These are phyloP conservation scores for Hyposoter didymator DNA, from an alignment of 2,888 invertebrate species.

Conservation along the genomic window DNA sequence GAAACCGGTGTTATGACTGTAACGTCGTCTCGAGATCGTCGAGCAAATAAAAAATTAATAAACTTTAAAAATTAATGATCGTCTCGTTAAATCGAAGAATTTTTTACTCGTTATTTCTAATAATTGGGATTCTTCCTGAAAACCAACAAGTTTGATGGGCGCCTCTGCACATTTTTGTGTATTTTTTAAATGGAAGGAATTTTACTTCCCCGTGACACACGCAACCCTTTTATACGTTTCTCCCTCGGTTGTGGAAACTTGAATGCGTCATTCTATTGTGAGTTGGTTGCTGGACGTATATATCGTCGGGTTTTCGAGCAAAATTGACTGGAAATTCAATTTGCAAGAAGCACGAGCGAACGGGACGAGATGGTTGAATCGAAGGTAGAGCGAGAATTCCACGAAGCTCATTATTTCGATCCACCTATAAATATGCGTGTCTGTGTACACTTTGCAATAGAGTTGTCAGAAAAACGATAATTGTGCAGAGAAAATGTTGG, in stretches of 20 bases:
- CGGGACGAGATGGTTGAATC: slow-evolving; percentile 29
- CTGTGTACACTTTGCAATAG: slow-evolving; percentile 1
- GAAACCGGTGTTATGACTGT: slow-evolving; percentile 62
- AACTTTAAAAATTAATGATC: slow-evolving; percentile 31
- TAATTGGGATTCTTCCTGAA: too few species aligned
- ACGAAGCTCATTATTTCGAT: slow-evolving; percentile 32
- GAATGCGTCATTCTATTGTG: slow-evolving; percentile 46
- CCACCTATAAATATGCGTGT: background rate
- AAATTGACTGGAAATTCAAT: slow-evolving; percentile 55
- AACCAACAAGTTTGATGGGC: slow-evolving; percentile 46
- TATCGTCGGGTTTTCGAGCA: slow-evolving; percentile 31
- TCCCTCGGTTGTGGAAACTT: slow-evolving; percentile 52
- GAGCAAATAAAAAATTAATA: slow-evolving; percentile 29
- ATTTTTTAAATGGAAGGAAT: slow-evolving; percentile 10
- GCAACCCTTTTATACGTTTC: slow-evolving; percentile 48
- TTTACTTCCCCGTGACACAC: slow-evolving; percentile 37
- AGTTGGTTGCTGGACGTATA: background rate
- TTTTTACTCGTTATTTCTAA: too few species aligned
- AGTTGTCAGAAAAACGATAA: slow-evolving; percentile 52
- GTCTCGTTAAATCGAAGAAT: too few species aligned
- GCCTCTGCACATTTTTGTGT: slow-evolving; percentile 25
- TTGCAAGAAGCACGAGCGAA: slow-evolving; percentile 9
- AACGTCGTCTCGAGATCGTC: slow-evolving; percentile 41
- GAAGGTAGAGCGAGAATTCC: slow-evolving; percentile 18
- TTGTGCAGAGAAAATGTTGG: slow-evolving; percentile 26